Base-by-base conservation (phyloP, 2,888 invertebrate species). In the Drosophila helvetica region DNA sequence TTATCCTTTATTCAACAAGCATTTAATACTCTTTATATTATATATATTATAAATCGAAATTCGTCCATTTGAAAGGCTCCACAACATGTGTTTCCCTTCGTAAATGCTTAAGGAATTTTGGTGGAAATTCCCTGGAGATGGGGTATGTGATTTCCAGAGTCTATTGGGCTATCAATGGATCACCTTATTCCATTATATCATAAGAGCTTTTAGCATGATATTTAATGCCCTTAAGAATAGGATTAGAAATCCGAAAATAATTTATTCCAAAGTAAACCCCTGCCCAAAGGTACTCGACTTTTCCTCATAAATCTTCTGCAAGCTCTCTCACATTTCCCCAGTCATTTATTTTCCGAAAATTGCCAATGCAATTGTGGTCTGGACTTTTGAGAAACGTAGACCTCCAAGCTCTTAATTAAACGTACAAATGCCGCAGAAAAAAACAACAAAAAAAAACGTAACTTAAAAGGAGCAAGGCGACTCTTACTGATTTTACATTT, bases 401-500 rank as follows among this genome's bases (percentile, higher is more conserved):
- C 30, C 30, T 19, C 52, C 19, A 42, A 38, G 19, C 53, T 38
- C 53, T 53, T 53, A 53, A 53, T 53, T 53, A 53, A 38, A 42
- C 38, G 33, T 22, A 42, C 27, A 48, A 46, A 68, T 67, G 47
- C 61, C 27, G 33, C 33, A 33, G 47, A 10, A 42, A 10, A 42
- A 27, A 52, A 10, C 3, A 42, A 7, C 30, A 27, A 19, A 38
- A 25, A 33, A 30, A 43, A 30, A 30, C 60, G 12, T 12, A 60
- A 33, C 56, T 45, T 10, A 2, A 30, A 53, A 45, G 45, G 54
- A 54, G 59, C n/a, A 17, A 46, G 53, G 59, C n/a, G 19, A 46
- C 30, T n/a, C n/a, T 68, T 65, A 33, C 51, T 30, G 60, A 70
- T 52, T 70, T 30, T 18, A 18, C 18, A 47, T 45, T 45, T 67